Evolutionary conservation across 1,140 invertebrate species (phyloP).

Genomic region (Tetraneura akinire): DNA sequence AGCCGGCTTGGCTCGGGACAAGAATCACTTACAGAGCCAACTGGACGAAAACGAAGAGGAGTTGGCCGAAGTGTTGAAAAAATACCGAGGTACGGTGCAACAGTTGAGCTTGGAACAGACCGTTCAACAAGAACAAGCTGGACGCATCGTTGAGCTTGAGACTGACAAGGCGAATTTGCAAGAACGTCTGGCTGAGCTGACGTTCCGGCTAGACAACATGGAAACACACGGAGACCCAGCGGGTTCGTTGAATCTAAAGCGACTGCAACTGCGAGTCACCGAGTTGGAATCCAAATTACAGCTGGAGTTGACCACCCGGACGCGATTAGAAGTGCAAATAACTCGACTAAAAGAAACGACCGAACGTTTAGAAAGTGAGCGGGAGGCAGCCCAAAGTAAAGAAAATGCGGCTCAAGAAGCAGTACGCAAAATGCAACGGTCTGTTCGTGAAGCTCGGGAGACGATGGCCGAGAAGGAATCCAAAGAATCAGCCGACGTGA

Average conservation of each 20-base stretch:
- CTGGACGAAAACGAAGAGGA: slow-evolving; percentile 92
- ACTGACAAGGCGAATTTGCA: slow-evolving; percentile 74
- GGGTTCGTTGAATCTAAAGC: slow-evolving; percentile 69
- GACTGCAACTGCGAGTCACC: slow-evolving; percentile 77
- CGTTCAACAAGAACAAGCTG: slow-evolving; percentile 77
- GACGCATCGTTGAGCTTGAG: slow-evolving; percentile 76
- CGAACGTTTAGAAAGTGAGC: slow-evolving; percentile 76
- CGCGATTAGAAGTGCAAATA: slow-evolving; percentile 80
- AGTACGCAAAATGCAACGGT: slow-evolving; percentile 71
- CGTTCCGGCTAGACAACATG: slow-evolving; percentile 73
- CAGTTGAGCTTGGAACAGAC: slow-evolving; percentile 83
- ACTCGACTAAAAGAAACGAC: slow-evolving; percentile 79
- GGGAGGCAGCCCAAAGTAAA: slow-evolving; percentile 68
- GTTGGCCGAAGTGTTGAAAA: slow-evolving; percentile 85
- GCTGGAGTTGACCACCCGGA: slow-evolving; percentile 81
- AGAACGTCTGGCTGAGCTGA: slow-evolving; percentile 76
- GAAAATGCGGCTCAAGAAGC: slow-evolving; percentile 78
- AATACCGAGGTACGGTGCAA: slow-evolving; percentile 84
- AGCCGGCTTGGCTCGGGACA: slow-evolving; percentile 73
- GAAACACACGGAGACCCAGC: slow-evolving; percentile 77
- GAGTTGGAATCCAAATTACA: slow-evolving; percentile 89
- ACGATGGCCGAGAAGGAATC: slow-evolving; percentile 68
- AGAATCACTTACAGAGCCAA: slow-evolving; percentile 77
- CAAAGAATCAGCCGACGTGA: slow-evolving; percentile 72
- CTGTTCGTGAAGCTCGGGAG: slow-evolving; percentile 71